Evolutionary conservation across 2,797 vertebrate species (phyloP).

Genomic region (Scolopax rusticola): DNA sequence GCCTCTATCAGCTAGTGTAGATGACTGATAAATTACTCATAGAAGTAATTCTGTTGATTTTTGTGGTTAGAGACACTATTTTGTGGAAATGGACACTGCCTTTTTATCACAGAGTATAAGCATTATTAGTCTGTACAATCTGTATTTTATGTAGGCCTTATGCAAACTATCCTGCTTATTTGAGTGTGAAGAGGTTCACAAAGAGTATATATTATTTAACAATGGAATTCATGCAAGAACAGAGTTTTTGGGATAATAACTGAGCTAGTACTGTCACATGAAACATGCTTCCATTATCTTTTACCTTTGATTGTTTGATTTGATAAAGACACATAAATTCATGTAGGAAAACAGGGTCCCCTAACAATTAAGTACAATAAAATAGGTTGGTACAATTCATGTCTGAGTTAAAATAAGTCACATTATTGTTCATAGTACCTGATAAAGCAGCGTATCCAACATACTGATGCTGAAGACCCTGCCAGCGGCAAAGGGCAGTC

Average conservation of each 20-base stretch:
- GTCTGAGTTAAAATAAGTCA: background rate
- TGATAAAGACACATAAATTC: rapidly evolving
- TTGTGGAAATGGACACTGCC: background rate
- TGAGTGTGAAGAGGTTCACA: background rate
- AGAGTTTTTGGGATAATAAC: background rate
- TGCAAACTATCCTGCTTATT: background rate
- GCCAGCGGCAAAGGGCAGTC: conserved; percentile 95
- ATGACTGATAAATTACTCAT: background rate
- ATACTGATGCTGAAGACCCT: conserved; percentile 98
- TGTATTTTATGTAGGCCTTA: background rate
- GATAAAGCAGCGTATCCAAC: conserved; percentile 96
- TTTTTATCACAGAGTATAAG: background rate
- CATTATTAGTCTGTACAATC: background rate
- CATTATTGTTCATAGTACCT: conserved; percentile 80
- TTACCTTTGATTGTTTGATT: background rate
- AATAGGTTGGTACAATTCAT: background rate
- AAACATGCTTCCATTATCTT: background rate
- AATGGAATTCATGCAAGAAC: background rate
- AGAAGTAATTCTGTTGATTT: background rate
- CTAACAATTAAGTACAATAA: background rate
- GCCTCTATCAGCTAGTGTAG: background rate
- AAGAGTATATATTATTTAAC: background rate
- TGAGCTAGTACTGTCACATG: background rate
- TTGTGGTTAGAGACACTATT: background rate
- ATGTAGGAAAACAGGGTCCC: background rate